Base-by-base conservation (phyloP, 2,797 vertebrate genomes). In the Acanthurus tractus region DNA sequence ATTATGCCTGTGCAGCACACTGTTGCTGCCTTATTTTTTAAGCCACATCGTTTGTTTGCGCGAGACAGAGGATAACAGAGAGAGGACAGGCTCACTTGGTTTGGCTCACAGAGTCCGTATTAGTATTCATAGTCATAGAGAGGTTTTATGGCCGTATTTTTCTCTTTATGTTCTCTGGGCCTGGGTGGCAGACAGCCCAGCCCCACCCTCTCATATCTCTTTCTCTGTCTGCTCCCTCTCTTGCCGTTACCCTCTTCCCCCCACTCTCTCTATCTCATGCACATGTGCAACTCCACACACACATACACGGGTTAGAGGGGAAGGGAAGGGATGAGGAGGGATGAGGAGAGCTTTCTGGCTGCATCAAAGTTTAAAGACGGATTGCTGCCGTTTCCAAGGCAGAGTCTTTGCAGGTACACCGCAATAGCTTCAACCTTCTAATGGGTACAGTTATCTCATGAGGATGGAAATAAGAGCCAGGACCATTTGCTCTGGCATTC, bases 71-170 rank as follows among this genome's bases (percentile, higher is more conserved):
- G 61, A 64, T 72, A 77, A 63, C 78, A 77, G 75, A 72, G 78
- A 81, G 63, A 88, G 83, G 85, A 87, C 79, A 80, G 78, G 76
- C 74, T 72, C 42, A 71, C 59, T 79, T 68, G 84, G 72, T 85
- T 89, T 75, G 83, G 71, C 90, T 90, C 87, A 76, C 70, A 82
- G 83, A 84, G 78, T 89, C 87, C 76, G 86, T 88, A 95, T 95
- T 95, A 95, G 94, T 94, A 96, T 96, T 94, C 94, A 94, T 92
- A 86, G 93, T 92, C 93, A 93, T 93, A 92, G 84, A 82, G 83
- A 84, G 66, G 63, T 93, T 95, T 95, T 95, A 95, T 95, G 90
- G 91, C 86, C 88, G 83, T 93, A 95, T 95, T 95, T 95, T 95
- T 95, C 94, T 95, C 93, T 95, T 95, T 93, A 95, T 95, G 94